Conservation (phyloP, 2,888 invertebrate species). For the Nymphalis polychloros region DNA sequence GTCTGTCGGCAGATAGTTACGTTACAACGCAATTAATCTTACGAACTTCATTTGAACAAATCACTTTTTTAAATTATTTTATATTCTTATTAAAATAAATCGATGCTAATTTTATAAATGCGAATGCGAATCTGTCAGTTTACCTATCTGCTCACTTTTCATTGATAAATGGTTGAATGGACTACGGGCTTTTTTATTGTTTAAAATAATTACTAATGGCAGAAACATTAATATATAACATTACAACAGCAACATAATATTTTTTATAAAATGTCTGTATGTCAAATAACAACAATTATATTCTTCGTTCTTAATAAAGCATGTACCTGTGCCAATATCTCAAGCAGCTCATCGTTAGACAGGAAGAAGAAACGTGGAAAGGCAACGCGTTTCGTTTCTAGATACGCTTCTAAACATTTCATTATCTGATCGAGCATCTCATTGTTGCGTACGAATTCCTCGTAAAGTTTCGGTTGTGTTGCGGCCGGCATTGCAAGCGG, state of each 20-base stretch:
- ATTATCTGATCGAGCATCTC: constrained; percentile 92
- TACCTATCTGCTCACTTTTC: no score
- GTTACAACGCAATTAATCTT: not conserved
- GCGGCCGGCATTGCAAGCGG: constrained; percentile 91
- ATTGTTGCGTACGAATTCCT: constrained; percentile 87
- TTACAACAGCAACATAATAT: no score
- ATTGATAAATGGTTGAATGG: no score
- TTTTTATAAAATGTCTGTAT: no score
- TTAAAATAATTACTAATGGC: no score
- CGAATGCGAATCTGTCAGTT: no score
- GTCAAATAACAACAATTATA: not conserved
- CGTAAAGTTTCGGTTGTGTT: constrained; percentile 86
- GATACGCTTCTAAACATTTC: constrained; percentile 93
- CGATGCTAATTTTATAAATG: no score
- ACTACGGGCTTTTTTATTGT: no score
- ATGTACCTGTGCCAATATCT: constrained; percentile 91
- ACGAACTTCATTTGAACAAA: not conserved
- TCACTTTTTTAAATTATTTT: no score
- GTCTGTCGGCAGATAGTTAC: constrained; percentile 74
- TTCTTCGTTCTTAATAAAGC: not conserved
- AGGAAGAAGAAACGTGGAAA: constrained; percentile 95
- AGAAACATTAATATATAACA: no score
- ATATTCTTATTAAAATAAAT: no score
- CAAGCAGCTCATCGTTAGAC: constrained; percentile 93
- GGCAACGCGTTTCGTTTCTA: constrained; percentile 93